Evolutionary conservation across 2,797 vertebrate species (phyloP), one percentile per base, ranked within the genome.

Genomic region (Pangasius larnaudii): DNA sequence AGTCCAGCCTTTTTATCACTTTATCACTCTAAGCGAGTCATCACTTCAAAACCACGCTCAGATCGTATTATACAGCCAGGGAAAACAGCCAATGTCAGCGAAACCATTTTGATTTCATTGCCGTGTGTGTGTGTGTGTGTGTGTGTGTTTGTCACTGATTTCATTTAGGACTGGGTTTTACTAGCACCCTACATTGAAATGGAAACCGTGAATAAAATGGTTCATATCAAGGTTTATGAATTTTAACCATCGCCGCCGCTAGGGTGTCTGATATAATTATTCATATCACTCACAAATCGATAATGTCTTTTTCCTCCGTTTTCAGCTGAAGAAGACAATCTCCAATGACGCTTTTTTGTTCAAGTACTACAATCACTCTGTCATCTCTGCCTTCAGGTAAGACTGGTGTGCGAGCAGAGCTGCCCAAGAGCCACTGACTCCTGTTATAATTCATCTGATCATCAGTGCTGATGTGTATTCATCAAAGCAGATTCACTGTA

Each of bases 311-410:
- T 85, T 3, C 92, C 89, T 91, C 2, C 88, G n/a, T 81, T 92
- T 86, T 91, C 93, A 97, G 96, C 91, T 97, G 59, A 83, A 72
- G 49, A 72, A 91, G n/a, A 88, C 84, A 46, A 95, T 93, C 91
- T 91, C 92, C 85, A 92, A 61, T 24, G 95, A 96, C 89, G 46
- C 87, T 8, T 61, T 96, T 7, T 91, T 97, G 0, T 49, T 42
- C 46, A 91, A 95, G 77, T 95, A 95, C 92, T 93, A 96, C 91
- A 92, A 86, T 0, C 92, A 86, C 72, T 95, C 96, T 36, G 90
- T 93, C 67, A 77, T 96, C 89, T 94, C 95, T n/a, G 96, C 95
- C 9, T 96, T 96, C 93, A 97, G 96, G 96, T 96, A 90, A 83
- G 69, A 85, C 90, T 8, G 11, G 71, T 67, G 6, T 39, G 3